These are phyloP conservation scores for Hemiprocne comata DNA, from an alignment of 2,113 vertebrate genomes.

Conservation along the genomic window DNA sequence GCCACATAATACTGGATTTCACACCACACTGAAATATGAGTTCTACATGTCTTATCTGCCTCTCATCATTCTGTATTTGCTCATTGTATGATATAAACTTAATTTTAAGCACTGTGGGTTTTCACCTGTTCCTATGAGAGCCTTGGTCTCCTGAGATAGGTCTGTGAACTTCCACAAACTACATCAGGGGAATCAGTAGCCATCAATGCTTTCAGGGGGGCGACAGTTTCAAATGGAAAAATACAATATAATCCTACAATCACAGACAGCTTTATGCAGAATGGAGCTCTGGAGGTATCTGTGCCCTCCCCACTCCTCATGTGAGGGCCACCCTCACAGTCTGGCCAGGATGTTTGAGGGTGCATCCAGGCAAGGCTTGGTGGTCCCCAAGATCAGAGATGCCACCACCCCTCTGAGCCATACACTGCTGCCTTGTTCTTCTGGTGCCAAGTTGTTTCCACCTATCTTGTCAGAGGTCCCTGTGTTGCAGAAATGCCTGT, in stretches of 20 bases:
- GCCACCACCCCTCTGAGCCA: neutral
- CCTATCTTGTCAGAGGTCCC: neutral
- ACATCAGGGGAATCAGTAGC: neutral
- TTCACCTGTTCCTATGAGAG: neutral
- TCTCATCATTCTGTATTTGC: neutral
- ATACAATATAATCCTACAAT: neutral
- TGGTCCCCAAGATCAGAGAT: neutral
- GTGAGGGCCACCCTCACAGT: neutral
- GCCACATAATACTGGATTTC: neutral
- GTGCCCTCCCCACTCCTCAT: neutral
- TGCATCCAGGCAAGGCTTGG: neutral
- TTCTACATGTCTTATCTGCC: neutral
- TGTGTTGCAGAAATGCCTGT: neutral
- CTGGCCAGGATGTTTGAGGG: neutral
- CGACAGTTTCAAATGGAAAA: neutral
- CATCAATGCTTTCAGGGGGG: neutral
- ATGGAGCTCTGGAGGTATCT: neutral
- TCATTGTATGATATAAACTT: neutral
- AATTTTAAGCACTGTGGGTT: neutral
- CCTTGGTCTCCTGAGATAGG: neutral
- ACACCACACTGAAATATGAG: neutral
- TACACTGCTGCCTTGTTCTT: neutral
- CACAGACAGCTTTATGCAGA: neutral
- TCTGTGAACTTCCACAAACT: neutral
- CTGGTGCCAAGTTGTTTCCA: neutral